Evolutionary conservation across 2,797 vertebrate genomes (phyloP), one percentile per base, ranked within the genome.

Genomic region (Enteromius afrohamiltoni): DNA sequence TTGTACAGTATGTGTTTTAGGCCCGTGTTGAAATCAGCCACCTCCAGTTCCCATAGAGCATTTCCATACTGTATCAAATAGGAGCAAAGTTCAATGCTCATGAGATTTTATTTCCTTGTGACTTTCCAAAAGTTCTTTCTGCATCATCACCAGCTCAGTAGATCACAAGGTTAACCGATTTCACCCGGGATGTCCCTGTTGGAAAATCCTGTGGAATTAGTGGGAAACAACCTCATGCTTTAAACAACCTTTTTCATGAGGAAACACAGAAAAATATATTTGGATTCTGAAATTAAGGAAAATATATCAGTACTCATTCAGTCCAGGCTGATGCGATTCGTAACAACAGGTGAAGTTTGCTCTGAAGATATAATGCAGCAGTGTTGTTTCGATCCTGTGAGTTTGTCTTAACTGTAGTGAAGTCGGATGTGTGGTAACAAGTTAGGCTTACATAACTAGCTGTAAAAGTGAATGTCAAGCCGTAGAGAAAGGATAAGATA

Each of bases 41-140:
- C 23, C 37, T 45, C 17, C 10, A 64, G 42, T 69, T 74, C 42
- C 23, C 40, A 55, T 82, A 40, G 26, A 64, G 17, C 16, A 60
- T 82, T 73, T 82, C 65, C 23, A 23, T 40, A 55, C 5, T 0
- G 23, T 78, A 40, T 67, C 45, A 67, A 73, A 79, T 60, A 49
- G 75, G 83, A 82, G 79, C 83, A 79, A 87, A 87, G 86, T 82
- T 85, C 83, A 83, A 64, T 55, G 23, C 74, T 75, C 51, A 45
- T 45, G 14, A 70, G 29, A 77, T 67, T 42, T 37, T 74, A 83
- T 69, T 84, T 86, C 82, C 82, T 55, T 31, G 29, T 77, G 26
- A 64, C 71, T 19, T 31, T 17, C 49, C 7, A 62, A 67, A 37
- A 67, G 45, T 64, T 62, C 42, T 42, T 10, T 85, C 53, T 80